Evolutionary conservation across 2,797 vertebrate genomes (phyloP).

Genomic region (Psittacula echo): DNA sequence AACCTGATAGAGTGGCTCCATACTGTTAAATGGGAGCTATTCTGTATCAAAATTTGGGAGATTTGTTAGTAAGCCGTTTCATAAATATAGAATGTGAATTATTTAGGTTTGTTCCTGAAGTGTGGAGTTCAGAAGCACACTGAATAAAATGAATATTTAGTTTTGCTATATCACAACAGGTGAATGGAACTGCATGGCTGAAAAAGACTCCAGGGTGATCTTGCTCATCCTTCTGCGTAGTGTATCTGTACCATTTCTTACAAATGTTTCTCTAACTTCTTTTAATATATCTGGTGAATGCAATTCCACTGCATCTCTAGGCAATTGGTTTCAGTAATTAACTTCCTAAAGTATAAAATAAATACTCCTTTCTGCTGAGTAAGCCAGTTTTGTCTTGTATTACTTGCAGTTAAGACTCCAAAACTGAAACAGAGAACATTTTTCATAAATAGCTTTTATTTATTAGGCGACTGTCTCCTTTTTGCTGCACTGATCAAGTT

Average conservation of each 20-base stretch:
- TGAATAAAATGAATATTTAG: background rate
- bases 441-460: background rate
- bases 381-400: background rate
- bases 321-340: conserved; percentile 4
- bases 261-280: background rate
- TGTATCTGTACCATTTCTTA: background rate
- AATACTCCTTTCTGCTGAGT: background rate
- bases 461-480: background rate
- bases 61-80: background rate
- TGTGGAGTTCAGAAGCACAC: background rate
- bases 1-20: background rate
- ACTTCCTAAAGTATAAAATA: conserved; percentile 15
- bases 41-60: background rate
- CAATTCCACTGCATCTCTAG: background rate
- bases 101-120: background rate
- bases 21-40: background rate
- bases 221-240: background rate
- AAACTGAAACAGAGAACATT: background rate
- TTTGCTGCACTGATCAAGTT: background rate
- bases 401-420: background rate
- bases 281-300: background rate
- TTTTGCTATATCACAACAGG: background rate
- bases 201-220: background rate
- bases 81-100: background rate
- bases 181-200: background rate